Percentiles rank a stretch among this genome's conserved stretches.
Evolutionary conservation across 1,140 invertebrate genomes (phyloP).

Genomic region (Latrodectus geometricus): DNA sequence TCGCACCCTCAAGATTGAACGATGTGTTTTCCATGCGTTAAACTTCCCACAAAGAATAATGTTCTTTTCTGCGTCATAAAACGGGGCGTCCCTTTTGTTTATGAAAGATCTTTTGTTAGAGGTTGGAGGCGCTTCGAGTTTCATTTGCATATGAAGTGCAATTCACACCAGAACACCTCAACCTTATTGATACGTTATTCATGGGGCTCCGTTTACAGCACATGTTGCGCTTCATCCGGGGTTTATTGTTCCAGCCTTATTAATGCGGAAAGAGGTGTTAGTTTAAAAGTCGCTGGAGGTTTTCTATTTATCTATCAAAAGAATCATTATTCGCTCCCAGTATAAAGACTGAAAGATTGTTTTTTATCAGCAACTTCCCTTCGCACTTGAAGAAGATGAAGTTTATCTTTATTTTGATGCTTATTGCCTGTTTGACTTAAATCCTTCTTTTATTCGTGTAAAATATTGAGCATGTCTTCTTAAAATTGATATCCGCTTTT

Average conservation of each 20-base stretch:
- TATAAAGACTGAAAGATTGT: background rate
- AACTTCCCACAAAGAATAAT: slow-evolving; percentile 25
- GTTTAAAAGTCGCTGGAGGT: slow-evolving; percentile 13
- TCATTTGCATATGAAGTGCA: slow-evolving; percentile 59
- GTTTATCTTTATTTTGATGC: background rate
- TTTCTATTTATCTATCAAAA: slow-evolving; percentile 28
- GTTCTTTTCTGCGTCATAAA: slow-evolving; percentile 54
- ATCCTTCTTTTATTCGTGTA: slow-evolving; percentile 1
- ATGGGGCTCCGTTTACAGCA: slow-evolving; percentile 29
- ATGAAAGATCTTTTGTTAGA: slow-evolving; percentile 38
- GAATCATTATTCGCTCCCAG: slow-evolving; percentile 14
- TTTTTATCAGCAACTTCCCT: background rate
- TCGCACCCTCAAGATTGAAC: background rate
- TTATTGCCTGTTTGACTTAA: background rate
- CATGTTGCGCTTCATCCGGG: slow-evolving; percentile 40
- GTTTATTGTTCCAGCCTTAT: slow-evolving; percentile 41
- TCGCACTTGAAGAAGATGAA: background rate
- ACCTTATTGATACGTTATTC: slow-evolving; percentile 57
- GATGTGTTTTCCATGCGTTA: too few relatives aligned
- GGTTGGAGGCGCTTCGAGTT: background rate
- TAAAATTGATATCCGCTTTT: background rate
- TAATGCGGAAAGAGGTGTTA: slow-evolving; percentile 30
- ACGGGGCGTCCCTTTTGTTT: slow-evolving; percentile 38
- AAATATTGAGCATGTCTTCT: background rate
- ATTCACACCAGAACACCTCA: background rate